Evolutionary conservation across 2,888 invertebrate genomes (phyloP).

Genomic region (Alentia gelatinosa): DNA sequence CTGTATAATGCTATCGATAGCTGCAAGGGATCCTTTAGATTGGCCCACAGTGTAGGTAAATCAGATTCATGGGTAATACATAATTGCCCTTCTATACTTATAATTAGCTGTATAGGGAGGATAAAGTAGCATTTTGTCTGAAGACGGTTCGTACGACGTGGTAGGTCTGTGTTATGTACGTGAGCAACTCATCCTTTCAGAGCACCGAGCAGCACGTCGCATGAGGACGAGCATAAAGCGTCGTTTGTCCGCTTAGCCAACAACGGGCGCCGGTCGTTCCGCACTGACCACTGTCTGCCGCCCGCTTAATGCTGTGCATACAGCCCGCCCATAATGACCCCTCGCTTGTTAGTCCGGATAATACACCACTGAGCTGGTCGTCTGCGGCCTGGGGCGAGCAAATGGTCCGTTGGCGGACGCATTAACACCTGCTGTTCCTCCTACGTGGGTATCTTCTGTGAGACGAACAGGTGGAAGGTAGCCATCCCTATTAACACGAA

Average conservation of each 20-base stretch:
- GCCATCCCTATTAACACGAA: background rate
- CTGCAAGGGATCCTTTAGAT: too few relatives aligned
- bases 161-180: too few relatives aligned
- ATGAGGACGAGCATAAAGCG: background rate
- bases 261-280: background rate
- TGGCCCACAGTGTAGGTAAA: too few relatives aligned
- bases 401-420: background rate
- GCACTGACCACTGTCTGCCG: background rate
- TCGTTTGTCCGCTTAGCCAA: background rate
- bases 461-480: background rate
- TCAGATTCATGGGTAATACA: too few relatives aligned
- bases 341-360: background rate
- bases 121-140: too few relatives aligned
- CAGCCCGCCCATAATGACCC: background rate
- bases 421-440: slow-evolving; percentile 4
- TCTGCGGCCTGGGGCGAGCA: background rate
- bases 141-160: too few relatives aligned
- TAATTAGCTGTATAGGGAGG: too few relatives aligned
- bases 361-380: background rate
- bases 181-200: background rate
- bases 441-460: background rate
- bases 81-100: too few relatives aligned
- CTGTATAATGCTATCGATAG: too few relatives aligned
- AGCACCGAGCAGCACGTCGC: background rate
- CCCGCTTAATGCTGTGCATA: background rate